phyloP scores from a whole-genome alignment of 2,113 vertebrate species.

The Prietella phreatophila region DNA sequence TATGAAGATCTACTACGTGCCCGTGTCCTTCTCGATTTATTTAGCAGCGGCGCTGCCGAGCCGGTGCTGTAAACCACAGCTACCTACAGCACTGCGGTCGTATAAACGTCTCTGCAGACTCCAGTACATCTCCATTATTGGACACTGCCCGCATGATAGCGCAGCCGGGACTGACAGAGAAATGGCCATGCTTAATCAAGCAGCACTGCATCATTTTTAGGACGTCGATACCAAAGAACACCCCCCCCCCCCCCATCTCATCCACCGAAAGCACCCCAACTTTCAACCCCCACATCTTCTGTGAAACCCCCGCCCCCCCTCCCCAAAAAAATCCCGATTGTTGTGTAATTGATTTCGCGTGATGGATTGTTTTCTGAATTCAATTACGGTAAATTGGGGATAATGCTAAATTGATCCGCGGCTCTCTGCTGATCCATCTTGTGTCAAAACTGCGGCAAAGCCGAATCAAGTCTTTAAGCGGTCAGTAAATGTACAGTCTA shows the following conservation, averaged over 20 bases:
- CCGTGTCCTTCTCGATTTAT: conserved; percentile 43
- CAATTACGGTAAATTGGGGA: conserved; percentile 62
- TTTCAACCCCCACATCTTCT: neutral
- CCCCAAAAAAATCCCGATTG: conserved; percentile 39
- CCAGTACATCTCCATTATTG: conserved; percentile 50
- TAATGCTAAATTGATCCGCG: conserved; percentile 62
- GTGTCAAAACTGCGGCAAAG: conserved; percentile 47
- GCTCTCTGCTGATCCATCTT: conserved; percentile 54
- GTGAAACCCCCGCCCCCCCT: neutral
- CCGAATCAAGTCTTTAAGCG: conserved; percentile 48
- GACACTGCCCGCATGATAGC: conserved; percentile 5
- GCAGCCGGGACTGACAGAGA: conserved; percentile 5
- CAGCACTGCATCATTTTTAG: conserved; percentile 44
- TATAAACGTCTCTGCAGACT: conserved; percentile 47
- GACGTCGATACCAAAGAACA: conserved; percentile 46
- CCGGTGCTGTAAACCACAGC: conserved; percentile 39
- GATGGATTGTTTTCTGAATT: conserved; percentile 60
- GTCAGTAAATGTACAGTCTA: conserved; percentile 41
- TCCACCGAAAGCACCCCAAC: neutral
- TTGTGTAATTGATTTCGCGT: conserved; percentile 57
- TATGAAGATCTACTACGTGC: conserved; percentile 23
- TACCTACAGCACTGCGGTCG: conserved; percentile 19
- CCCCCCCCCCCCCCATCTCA: neutral
- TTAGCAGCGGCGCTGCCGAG: neutral
- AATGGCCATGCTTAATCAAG: conserved; percentile 36